A percentile compares a stretch with the other conserved stretches of the same genome.
These are phyloP conservation scores for Sarotherodon lohbergeri DNA, from an alignment of 2,113 vertebrate species.

Conservation along the genomic window DNA sequence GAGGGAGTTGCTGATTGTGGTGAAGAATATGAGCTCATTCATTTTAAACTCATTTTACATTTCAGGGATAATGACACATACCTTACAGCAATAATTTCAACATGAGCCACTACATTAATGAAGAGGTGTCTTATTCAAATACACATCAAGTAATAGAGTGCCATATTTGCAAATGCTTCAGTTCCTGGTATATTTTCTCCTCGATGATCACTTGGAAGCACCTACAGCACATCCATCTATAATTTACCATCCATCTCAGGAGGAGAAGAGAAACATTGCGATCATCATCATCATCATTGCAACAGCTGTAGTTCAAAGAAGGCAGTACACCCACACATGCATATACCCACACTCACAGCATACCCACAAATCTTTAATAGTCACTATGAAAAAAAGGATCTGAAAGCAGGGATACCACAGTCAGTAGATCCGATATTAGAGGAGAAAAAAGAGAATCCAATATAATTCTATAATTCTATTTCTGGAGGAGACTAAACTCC, in stretches of 20 bases:
- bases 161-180: background rate
- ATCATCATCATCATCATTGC: background rate
- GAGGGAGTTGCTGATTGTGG: background rate
- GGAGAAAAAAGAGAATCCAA: accelerated
- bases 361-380: background rate
- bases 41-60: background rate
- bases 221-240: background rate
- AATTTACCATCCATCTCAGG: background rate
- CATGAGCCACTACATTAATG: background rate
- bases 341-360: background rate
- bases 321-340: background rate
- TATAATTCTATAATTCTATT: background rate
- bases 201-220: background rate
- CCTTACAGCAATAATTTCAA: background rate
- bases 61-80: background rate
- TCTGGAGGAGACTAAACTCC: background rate
- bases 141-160: background rate
- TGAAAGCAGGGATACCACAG: background rate
- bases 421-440: background rate
- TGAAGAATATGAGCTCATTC: background rate
- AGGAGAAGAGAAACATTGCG: background rate
- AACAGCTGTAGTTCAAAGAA: background rate
- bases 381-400: background rate
- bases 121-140: background rate
- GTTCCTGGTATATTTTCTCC: background rate